These are phyloP conservation scores for Campoplex nolae DNA, from an alignment of 2,888 invertebrate species.

Conservation along the genomic window DNA sequence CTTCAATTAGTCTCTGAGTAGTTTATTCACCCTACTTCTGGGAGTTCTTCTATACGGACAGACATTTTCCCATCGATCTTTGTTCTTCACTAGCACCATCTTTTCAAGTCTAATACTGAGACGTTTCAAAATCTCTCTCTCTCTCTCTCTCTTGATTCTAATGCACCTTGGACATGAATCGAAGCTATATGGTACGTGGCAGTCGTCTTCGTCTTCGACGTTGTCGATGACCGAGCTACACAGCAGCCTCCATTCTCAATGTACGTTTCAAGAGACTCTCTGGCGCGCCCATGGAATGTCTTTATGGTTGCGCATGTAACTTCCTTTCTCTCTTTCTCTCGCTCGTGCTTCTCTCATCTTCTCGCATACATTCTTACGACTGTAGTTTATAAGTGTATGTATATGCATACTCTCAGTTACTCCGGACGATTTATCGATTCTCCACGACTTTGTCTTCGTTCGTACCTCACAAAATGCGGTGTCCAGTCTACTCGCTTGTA, in stretches of 20 bases:
- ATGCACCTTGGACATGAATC: slow-evolving; percentile 55
- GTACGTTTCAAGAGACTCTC: slow-evolving; percentile 52
- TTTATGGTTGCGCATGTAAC: slow-evolving; percentile 65
- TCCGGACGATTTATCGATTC: slow-evolving; percentile 63
- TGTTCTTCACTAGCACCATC: background rate
- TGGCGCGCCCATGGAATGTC: slow-evolving; percentile 69
- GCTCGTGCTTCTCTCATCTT: background rate
- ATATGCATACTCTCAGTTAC: slow-evolving; percentile 11
- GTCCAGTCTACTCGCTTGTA: slow-evolving; percentile 32
- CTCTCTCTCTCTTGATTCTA: slow-evolving; percentile 27
- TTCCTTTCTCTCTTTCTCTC: slow-evolving; percentile 31
- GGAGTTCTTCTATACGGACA: slow-evolving; percentile 4
- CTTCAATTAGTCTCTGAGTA: background rate
- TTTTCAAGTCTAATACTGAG: slow-evolving; percentile 18
- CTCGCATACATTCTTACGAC: slow-evolving; percentile 40
- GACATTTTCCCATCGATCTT: slow-evolving; percentile 42
- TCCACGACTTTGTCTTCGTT: slow-evolving; percentile 54
- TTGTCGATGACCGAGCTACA: slow-evolving; percentile 55
- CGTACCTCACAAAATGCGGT: slow-evolving; percentile 46
- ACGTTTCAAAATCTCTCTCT: slow-evolving; percentile 8
- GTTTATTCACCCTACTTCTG: slow-evolving; percentile 28
- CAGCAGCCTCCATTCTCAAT: slow-evolving; percentile 59
- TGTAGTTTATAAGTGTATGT: slow-evolving; percentile 28
- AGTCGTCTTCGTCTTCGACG: slow-evolving; percentile 39
- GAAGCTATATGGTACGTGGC: slow-evolving; percentile 43